Evolutionary conservation across 2,113 vertebrate genomes (phyloP).

Genomic region (Speoplatyrhinus poulsoni): DNA sequence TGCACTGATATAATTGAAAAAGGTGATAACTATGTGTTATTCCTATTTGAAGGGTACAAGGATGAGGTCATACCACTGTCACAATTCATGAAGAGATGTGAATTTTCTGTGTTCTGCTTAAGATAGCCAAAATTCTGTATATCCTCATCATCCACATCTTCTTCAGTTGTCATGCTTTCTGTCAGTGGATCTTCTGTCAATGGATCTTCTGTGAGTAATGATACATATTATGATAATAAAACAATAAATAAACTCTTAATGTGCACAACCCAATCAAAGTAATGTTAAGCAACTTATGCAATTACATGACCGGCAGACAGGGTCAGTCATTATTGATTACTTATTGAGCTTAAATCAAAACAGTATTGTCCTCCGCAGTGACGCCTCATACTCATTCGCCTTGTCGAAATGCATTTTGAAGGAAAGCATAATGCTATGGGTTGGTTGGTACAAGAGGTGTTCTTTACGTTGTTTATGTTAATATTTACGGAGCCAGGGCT

Average conservation of each 20-base stretch:
- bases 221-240: no score
- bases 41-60: not conserved
- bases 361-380: no score
- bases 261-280: not conserved
- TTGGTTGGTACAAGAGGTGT: no score
- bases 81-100: constrained; percentile 49
- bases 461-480: no score
- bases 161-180: constrained; percentile 63
- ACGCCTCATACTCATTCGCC: no score
- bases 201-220: constrained; percentile 34
- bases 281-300: constrained; percentile 12
- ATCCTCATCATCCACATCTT: constrained; percentile 50
- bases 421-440: no score
- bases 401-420: no score
- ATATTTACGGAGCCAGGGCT: no score
- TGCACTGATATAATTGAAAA: not conserved
- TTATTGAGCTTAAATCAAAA: no score
- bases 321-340: no score
- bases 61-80: constrained; percentile 43
- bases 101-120: constrained; percentile 46
- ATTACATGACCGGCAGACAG: constrained; percentile 22
- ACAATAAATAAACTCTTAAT: not conserved
- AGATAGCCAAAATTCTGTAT: constrained; percentile 55
- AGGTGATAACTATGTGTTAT: not conserved
- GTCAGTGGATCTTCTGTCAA: constrained; percentile 31